Evolutionary conservation across 2,888 invertebrate species (phyloP).

Genomic region (Syritta pipiens): DNA sequence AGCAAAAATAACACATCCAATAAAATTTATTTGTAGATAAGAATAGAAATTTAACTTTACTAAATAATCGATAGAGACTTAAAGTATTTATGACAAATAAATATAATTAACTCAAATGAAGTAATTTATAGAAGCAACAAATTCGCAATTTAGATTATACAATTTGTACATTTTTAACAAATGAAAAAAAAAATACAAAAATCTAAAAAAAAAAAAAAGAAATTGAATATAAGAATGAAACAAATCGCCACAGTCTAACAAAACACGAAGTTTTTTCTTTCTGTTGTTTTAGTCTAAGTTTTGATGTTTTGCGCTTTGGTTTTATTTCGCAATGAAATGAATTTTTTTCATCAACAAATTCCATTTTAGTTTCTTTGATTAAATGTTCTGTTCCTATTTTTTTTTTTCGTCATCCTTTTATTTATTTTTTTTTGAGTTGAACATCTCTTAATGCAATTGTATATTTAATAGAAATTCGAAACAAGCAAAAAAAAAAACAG

Average conservation of each 20-base stretch:
- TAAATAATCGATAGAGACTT: conserved; percentile 35
- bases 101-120: not conserved
- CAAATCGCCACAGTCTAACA: not conserved
- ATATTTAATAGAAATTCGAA: conserved; percentile 7
- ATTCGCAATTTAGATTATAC: conserved; percentile 25
- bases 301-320: no score
- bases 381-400: not conserved
- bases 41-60: not conserved
- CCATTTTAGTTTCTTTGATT: not conserved
- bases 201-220: not conserved
- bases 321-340: no score
- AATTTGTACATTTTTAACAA: conserved; percentile 44
- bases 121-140: not conserved
- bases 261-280: no score
- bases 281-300: no score
- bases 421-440: not conserved
- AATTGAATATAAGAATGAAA: not conserved
- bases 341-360: no score
- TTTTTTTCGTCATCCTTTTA: not conserved
- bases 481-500: no score
- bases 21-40: not conserved
- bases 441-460: not conserved
- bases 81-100: conserved; percentile 37
- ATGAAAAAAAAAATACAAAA: not conserved
- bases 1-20: not conserved